These are phyloP conservation scores for Ciconia maguari DNA, from an alignment of 2,113 vertebrate genomes.

Conservation along the genomic window DNA sequence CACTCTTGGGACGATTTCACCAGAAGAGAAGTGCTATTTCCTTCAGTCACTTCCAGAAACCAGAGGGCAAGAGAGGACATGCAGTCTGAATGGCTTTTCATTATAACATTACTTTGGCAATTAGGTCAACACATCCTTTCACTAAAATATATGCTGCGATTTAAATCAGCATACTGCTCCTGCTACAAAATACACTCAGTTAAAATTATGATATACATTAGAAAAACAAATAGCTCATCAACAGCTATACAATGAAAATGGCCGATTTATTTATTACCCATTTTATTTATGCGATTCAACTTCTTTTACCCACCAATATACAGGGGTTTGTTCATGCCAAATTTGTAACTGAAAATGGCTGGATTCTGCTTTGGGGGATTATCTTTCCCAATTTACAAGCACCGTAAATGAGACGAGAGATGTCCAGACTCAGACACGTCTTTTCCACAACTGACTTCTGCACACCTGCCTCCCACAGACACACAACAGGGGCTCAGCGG, in stretches of 20 bases:
- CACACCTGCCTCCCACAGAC: background rate
- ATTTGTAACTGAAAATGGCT: background rate
- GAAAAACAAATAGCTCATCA: background rate
- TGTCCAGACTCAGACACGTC: background rate
- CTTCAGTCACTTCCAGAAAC: conserved; percentile 30
- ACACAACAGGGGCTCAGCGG: background rate
- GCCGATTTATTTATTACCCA: background rate
- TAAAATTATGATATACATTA: background rate
- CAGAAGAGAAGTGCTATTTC: conserved; percentile 1
- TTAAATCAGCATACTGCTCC: background rate
- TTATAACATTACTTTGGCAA: background rate
- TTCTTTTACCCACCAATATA: background rate
- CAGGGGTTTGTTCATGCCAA: background rate
- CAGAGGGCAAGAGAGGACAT: background rate
- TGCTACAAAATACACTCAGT: background rate
- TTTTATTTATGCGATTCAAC: background rate
- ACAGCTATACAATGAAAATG: background rate
- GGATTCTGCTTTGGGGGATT: background rate
- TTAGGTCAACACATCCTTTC: background rate
- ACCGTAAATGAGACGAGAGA: background rate
- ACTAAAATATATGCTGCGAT: background rate
- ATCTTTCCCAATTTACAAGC: background rate
- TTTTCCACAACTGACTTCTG: background rate
- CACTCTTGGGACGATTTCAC: background rate
- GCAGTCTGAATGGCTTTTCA: conserved; percentile 9